A percentile compares a stretch with the other conserved stretches of the same genome.
phyloP scores from a whole-genome alignment of 2,797 vertebrate species.

The Cossypha niveicapilla region DNA sequence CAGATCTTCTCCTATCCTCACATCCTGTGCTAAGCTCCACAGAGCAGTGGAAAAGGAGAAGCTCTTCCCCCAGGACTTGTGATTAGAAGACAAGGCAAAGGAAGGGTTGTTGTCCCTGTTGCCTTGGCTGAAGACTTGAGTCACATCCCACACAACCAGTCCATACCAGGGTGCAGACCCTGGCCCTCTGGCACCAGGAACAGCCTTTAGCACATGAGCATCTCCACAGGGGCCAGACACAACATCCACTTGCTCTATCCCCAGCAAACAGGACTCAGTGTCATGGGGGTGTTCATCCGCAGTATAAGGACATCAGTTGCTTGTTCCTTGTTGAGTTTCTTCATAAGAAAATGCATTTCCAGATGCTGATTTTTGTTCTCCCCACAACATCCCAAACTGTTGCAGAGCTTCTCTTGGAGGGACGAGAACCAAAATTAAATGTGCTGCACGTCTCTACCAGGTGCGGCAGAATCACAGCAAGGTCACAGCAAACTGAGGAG shows the following conservation, averaged over 20 bases:
- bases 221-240: not conserved
- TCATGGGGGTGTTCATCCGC: fast-evolving
- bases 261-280: fast-evolving
- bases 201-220: not conserved
- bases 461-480: not conserved
- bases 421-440: not conserved
- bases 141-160: not conserved
- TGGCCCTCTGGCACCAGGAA: not conserved
- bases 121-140: not conserved
- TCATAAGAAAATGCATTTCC: not conserved
- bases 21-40: not conserved
- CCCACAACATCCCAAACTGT: not conserved
- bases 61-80: not conserved
- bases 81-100: not conserved
- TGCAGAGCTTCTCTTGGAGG: not conserved
- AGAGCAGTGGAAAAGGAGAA: not conserved
- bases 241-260: not conserved
- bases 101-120: not conserved
- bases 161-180: fast-evolving
- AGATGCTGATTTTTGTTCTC: not conserved
- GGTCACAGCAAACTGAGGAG: not conserved
- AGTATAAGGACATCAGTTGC: not conserved
- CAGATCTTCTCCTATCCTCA: not conserved
- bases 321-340: not conserved
- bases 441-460: not conserved